These are phyloP conservation scores for Dromius quadrimaculatus DNA, from an alignment of 2,888 invertebrate species.

Conservation along the genomic window DNA sequence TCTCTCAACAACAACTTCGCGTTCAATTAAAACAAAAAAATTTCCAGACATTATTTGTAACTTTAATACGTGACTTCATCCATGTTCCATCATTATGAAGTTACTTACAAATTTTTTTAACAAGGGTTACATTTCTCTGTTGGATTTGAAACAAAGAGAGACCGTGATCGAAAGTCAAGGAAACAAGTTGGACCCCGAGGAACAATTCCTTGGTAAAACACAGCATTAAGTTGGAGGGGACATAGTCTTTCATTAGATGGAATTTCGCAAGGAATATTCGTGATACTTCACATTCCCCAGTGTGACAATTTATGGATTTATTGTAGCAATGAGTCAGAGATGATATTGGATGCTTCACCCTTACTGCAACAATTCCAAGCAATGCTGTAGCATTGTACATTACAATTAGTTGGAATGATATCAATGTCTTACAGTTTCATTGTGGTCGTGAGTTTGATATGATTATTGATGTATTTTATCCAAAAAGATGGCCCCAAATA, in stretches of 20 bases:
- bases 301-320: constrained; percentile 48
- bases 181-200: constrained; percentile 27
- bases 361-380: too few relatives aligned
- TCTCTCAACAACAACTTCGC: too few relatives aligned
- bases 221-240: not conserved
- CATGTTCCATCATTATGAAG: not conserved
- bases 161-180: constrained; percentile 33
- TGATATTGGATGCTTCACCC: not conserved
- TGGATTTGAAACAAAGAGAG: constrained; percentile 1
- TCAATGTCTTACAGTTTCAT: too few relatives aligned
- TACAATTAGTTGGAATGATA: too few relatives aligned
- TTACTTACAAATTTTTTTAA: not conserved
- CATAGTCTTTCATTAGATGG: constrained; percentile 45
- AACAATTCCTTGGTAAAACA: constrained; percentile 8
- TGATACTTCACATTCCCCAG: constrained; percentile 10
- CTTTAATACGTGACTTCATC: not conserved
- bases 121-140: not conserved
- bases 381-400: too few relatives aligned
- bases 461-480: too few relatives aligned
- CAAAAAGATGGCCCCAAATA: too few relatives aligned
- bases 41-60: too few relatives aligned
- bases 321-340: constrained; percentile 48
- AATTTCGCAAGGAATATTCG: constrained; percentile 36
- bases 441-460: too few relatives aligned
- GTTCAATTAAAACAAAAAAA: too few relatives aligned